A percentile compares a stretch with the other conserved stretches of the same genome.
Conservation (phyloP, 2,797 vertebrate genomes). For the Carapus acus region DNA sequence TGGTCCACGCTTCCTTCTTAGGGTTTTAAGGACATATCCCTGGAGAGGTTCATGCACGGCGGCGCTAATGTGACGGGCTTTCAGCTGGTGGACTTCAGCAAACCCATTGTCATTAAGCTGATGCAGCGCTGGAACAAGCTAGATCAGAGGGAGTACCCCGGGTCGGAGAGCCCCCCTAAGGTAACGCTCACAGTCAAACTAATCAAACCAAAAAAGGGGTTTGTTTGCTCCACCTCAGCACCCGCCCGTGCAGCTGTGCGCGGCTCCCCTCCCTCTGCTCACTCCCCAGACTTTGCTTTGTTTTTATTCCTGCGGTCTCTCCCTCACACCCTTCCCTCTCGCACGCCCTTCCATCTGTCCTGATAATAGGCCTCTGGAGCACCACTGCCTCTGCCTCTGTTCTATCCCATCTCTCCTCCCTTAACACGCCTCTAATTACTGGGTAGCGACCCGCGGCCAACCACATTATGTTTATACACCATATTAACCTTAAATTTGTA, state of each 20-base stretch:
- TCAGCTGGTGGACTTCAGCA: slow-evolving; percentile 96
- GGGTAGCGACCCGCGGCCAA: slow-evolving; percentile 38
- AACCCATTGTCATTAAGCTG: slow-evolving; percentile 90
- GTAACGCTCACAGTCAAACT: slow-evolving; percentile 62
- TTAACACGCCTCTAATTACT: slow-evolving; percentile 35
- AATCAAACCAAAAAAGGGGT: background rate
- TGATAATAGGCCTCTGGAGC: too few relatives aligned
- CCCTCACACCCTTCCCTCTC: too few relatives aligned
- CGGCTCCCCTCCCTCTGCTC: background rate
- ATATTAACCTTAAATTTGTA: slow-evolving; percentile 46
- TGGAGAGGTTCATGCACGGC: slow-evolving; percentile 97
- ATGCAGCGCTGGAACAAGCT: slow-evolving; percentile 99
- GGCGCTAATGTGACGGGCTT: slow-evolving; percentile 98
- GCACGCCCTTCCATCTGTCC: too few relatives aligned
- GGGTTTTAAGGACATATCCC: slow-evolving; percentile 98
- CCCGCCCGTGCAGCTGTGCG: background rate
- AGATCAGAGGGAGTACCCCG: slow-evolving; percentile 97
- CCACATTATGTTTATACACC: slow-evolving; percentile 28
- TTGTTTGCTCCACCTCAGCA: background rate
- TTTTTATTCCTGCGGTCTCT: too few relatives aligned
- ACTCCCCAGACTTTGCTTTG: too few relatives aligned
- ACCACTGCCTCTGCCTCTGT: slow-evolving; percentile 3
- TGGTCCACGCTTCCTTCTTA: slow-evolving; percentile 43
- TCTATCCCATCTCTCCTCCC: slow-evolving; percentile 22
- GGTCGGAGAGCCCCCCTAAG: slow-evolving; percentile 94